A percentile compares a stretch with the other conserved stretches of the same genome.
Evolutionary conservation across 2,888 invertebrate species (phyloP).

Genomic region (Drosophila dives): DNA sequence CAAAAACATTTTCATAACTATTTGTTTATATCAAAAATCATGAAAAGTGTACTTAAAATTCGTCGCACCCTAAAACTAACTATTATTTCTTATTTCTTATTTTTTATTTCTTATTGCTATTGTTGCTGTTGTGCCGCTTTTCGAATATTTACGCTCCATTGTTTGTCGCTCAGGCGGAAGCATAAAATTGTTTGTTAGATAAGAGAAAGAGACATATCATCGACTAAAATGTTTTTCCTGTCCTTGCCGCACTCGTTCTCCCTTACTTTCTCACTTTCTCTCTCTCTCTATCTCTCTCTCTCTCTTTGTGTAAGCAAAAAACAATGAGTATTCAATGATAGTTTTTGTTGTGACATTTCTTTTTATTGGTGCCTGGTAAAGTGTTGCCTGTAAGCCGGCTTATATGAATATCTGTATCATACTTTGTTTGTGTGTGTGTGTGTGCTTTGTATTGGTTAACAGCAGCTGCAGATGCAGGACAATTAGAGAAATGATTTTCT

Average conservation of each 20-base stretch:
- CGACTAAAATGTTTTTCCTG: constrained; percentile 69
- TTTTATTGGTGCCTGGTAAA: constrained; percentile 59
- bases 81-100: constrained; percentile 44
- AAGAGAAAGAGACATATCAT: constrained; percentile 68
- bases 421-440: constrained; percentile 4
- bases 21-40: background rate
- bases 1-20: background rate
- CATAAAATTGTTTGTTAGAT: constrained; percentile 80
- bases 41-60: constrained; percentile 40
- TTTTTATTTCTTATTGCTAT: constrained; percentile 16
- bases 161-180: constrained; percentile 81
- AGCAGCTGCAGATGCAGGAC: constrained; percentile 36
- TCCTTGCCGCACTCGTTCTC: constrained; percentile 10
- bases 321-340: constrained; percentile 69
- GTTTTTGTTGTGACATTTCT: constrained; percentile 46
- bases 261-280: background rate
- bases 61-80: constrained; percentile 6
- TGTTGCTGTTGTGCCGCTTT: constrained; percentile 71
- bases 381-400: constrained; percentile 61
- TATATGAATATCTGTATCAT: constrained; percentile 32
- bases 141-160: constrained; percentile 80
- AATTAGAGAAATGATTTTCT: constrained; percentile 50
- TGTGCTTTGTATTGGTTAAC: constrained; percentile 32
- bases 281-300: background rate
- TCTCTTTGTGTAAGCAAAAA: constrained; percentile 21